These are phyloP conservation scores for Ciona savignyi DNA, from an alignment of 23 tunicate species.

Conservation along the genomic window DNA sequence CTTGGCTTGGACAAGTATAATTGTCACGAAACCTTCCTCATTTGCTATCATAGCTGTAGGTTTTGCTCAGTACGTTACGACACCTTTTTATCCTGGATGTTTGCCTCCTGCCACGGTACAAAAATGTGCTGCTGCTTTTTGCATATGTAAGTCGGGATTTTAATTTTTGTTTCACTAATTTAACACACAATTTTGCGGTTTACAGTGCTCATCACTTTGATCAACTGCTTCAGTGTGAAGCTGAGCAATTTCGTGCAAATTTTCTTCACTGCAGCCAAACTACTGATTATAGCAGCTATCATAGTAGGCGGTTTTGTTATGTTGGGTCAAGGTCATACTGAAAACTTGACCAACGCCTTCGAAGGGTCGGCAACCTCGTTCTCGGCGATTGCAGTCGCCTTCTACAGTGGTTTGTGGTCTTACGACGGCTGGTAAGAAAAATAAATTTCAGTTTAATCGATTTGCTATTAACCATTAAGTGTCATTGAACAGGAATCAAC, in stretches of 20 bases:
- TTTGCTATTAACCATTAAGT: background rate
- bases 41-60: slow-evolving; percentile 88
- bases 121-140: slow-evolving; percentile 83
- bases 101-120: slow-evolving; percentile 57
- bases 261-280: slow-evolving; percentile 86
- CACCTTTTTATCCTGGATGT: slow-evolving; percentile 95
- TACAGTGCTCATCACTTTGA: slow-evolving; percentile 63
- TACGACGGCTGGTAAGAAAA: slow-evolving; percentile 88
- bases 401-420: slow-evolving; percentile 92
- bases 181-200: background rate
- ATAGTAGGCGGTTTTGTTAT: slow-evolving; percentile 88
- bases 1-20: slow-evolving; percentile 85
- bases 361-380: slow-evolving; percentile 59
- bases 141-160: slow-evolving; percentile 60
- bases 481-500: slow-evolving; percentile 66
- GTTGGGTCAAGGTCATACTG: slow-evolving; percentile 75
- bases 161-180: background rate
- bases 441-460: too few relatives aligned
- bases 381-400: slow-evolving; percentile 75
- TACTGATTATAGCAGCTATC: slow-evolving; percentile 72
- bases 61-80: slow-evolving; percentile 89
- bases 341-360: slow-evolving; percentile 69
- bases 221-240: slow-evolving; percentile 97
- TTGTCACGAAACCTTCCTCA: slow-evolving; percentile 84
- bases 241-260: slow-evolving; percentile 78